Conservation (phyloP, 2,797 vertebrate species). For the Sebastes iracundus region DNA sequence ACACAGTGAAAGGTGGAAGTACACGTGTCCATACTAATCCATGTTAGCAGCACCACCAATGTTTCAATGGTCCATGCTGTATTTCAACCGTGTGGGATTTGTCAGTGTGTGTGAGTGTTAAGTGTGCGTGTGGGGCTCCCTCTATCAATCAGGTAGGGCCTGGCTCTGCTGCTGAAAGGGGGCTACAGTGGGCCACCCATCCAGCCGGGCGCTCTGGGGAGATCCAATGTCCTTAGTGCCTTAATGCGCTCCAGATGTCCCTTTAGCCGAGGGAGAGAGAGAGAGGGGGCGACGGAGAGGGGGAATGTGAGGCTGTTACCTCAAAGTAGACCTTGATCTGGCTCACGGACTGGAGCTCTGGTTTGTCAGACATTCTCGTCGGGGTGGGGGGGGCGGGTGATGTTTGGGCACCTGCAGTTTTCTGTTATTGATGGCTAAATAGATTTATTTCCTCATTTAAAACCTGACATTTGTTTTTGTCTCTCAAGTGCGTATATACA, state of each 20-base stretch:
- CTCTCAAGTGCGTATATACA: not conserved
- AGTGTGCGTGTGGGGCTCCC: conserved; percentile 64
- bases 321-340: conserved; percentile 48
- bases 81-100: conserved; percentile 49
- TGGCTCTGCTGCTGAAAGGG: conserved; percentile 72
- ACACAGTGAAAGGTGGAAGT: conserved; percentile 30
- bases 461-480: conserved; percentile 20
- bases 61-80: conserved; percentile 32
- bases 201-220: conserved; percentile 80
- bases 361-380: conserved; percentile 53
- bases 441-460: conserved; percentile 14
- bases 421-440: conserved; percentile 12
- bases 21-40: conserved; percentile 52
- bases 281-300: not conserved
- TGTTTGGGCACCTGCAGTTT: conserved; percentile 77
- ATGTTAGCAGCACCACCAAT: conserved; percentile 24
- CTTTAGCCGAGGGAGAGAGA: conserved; percentile 45
- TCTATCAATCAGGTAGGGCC: conserved; percentile 82
- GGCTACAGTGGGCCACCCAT: conserved; percentile 83
- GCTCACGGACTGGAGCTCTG: conserved; percentile 32
- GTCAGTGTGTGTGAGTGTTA: conserved; percentile 60
- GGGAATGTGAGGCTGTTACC: conserved; percentile 37
- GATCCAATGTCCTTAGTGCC: conserved; percentile 83
- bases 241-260: conserved; percentile 87
- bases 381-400: not conserved